Evolutionary conservation across 2,797 vertebrate genomes (phyloP).

Genomic region (Poecilia gillii): DNA sequence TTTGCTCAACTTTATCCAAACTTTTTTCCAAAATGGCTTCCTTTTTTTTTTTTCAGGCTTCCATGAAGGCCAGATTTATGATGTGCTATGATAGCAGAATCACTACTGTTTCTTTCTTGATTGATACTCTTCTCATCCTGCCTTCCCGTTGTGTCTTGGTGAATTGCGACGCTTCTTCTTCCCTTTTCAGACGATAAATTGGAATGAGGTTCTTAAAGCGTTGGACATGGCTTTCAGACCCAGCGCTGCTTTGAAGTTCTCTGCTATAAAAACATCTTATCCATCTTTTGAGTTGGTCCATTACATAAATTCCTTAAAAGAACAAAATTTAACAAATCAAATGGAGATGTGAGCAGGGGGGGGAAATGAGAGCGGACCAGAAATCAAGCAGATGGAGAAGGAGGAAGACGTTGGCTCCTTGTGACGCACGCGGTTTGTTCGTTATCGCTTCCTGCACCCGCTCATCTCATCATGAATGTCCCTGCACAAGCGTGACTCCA

Average conservation of each 20-base stretch:
- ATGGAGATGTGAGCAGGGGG: not conserved
- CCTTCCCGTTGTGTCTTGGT: not conserved
- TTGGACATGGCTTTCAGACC: not conserved
- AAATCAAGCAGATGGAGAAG: not conserved
- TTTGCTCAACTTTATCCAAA: not conserved
- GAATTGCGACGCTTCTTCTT: not conserved
- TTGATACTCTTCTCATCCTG: not conserved
- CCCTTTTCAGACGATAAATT: not conserved
- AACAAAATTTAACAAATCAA: not conserved
- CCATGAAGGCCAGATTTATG: not conserved
- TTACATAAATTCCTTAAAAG: not conserved
- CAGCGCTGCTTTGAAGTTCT: not conserved
- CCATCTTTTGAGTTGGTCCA: not conserved
- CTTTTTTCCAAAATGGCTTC: not conserved
- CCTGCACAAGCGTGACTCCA: not conserved
- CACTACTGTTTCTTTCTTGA: not conserved
- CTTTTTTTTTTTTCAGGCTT: not conserved
- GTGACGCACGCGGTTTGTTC: slow-evolving; percentile 6
- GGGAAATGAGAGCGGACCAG: not conserved
- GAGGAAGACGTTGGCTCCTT: not conserved
- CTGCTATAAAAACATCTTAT: not conserved
- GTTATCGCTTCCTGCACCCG: slow-evolving; percentile 13
- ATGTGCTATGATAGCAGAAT: not conserved
- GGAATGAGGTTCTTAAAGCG: not conserved
- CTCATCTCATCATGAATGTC: slow-evolving; percentile 26